Evolutionary conservation across 2,888 invertebrate genomes (phyloP).

Genomic region (Spilarctia lutea): DNA sequence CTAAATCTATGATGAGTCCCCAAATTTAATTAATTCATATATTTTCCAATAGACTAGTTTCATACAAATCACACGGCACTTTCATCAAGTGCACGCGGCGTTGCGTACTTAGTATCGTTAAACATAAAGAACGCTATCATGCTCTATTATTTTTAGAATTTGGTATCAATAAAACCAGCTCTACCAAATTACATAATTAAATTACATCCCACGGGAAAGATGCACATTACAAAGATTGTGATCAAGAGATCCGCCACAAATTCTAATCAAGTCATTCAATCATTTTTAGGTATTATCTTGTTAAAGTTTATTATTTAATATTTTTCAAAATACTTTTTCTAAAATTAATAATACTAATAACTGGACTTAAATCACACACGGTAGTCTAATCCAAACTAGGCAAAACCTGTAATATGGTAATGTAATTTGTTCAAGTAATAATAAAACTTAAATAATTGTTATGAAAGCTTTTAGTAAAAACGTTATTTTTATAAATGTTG

Average conservation of each 20-base stretch:
- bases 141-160: not conserved
- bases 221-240: not conserved
- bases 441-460: not conserved
- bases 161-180: too few species aligned
- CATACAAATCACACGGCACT: not conserved
- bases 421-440: not conserved
- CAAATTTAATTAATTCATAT: not conserved
- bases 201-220: too few species aligned
- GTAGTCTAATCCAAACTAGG: too few species aligned
- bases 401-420: too few species aligned
- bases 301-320: not conserved
- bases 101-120: not conserved
- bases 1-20: too few species aligned
- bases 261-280: not conserved
- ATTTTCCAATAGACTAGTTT: not conserved
- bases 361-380: too few species aligned
- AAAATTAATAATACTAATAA: not conserved
- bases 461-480: not conserved
- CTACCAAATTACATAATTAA: too few species aligned
- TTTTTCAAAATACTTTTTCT: not conserved
- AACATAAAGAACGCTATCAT: not conserved
- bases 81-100: not conserved
- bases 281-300: not conserved
- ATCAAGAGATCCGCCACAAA: not conserved
- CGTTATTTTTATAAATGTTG: conserved; percentile 54